Evolutionary conservation across 2,797 vertebrate species (phyloP).

Genomic region (Otolemur crassicaudatus): DNA sequence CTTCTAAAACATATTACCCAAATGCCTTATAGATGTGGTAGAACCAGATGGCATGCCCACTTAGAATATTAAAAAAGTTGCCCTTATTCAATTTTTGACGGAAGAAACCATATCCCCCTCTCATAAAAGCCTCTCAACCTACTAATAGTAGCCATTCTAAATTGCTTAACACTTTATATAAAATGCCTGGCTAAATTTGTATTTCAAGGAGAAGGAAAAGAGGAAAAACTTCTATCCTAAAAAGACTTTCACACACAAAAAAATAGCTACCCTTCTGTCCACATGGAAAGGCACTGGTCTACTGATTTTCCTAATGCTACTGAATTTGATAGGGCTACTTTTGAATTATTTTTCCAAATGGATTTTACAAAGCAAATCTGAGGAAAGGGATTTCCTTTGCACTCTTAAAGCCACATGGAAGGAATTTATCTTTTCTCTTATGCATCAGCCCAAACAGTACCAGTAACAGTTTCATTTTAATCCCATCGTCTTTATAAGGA

Average conservation of each 20-base stretch:
- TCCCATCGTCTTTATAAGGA: not conserved
- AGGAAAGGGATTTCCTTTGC: conserved; percentile 61
- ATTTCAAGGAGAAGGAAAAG: conserved; percentile 19
- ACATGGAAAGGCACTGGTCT: not conserved
- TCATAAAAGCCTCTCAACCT: not conserved
- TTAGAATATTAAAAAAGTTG: conserved; percentile 25
- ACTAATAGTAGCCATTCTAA: conserved; percentile 13
- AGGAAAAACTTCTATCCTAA: not conserved
- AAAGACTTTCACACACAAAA: not conserved
- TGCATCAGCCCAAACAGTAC: conserved; percentile 14
- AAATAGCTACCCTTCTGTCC: not conserved
- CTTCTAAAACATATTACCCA: not conserved
- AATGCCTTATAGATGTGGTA: conserved; percentile 23
- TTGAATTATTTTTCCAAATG: conserved; percentile 14
- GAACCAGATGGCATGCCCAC: not conserved
- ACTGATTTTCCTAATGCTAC: conserved; percentile 11
- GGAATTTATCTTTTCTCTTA: conserved; percentile 39
- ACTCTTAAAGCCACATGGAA: conserved; percentile 48
- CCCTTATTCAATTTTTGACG: conserved; percentile 6
- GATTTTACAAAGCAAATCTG: conserved; percentile 60
- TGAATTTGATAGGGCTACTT: not conserved
- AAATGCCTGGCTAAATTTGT: conserved; percentile 12
- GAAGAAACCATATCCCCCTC: not conserved
- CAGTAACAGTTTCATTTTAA: conserved; percentile 42
- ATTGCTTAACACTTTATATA: conserved; percentile 45